These are phyloP conservation scores for Ophion slaviceki DNA, from an alignment of 2,888 invertebrate genomes.

Conservation along the genomic window DNA sequence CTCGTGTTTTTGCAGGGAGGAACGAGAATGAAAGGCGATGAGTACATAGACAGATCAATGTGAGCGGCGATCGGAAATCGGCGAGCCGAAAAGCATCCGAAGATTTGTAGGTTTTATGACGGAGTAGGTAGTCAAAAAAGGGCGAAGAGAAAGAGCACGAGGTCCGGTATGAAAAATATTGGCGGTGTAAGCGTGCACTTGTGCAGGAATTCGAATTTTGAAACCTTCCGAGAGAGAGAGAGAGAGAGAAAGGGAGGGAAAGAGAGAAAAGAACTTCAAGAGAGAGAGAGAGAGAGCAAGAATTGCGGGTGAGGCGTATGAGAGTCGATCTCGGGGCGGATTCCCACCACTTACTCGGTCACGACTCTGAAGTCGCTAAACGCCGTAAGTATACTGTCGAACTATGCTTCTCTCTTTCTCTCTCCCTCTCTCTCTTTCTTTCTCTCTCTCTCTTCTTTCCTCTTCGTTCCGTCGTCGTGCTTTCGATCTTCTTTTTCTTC, in stretches of 20 bases:
- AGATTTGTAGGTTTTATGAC: conserved; percentile 3
- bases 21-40: background rate
- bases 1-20: no score
- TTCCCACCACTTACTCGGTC: conserved; percentile 82
- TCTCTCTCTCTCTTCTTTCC: conserved; percentile 31
- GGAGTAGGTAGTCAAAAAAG: conserved; percentile 18
- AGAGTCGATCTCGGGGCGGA: conserved; percentile 83
- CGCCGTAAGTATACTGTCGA: conserved; percentile 73
- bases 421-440: conserved; percentile 15
- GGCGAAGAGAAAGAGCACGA: conserved; percentile 46
- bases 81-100: conserved; percentile 35
- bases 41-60: background rate
- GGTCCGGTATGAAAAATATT: conserved; percentile 70
- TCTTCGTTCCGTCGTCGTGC: background rate
- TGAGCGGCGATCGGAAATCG: conserved; percentile 46
- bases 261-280: background rate
- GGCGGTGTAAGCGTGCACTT: conserved; percentile 56
- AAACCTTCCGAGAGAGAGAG: conserved; percentile 30
- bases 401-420: conserved; percentile 40
- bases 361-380: conserved; percentile 79
- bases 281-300: conserved; percentile 3
- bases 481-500: conserved; percentile 51
- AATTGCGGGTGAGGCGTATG: conserved; percentile 77
- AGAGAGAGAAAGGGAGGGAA: background rate
- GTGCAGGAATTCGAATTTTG: conserved; percentile 56